These are phyloP conservation scores for Corvus hawaiiensis DNA, from an alignment of 2,113 vertebrate species.

Conservation along the genomic window DNA sequence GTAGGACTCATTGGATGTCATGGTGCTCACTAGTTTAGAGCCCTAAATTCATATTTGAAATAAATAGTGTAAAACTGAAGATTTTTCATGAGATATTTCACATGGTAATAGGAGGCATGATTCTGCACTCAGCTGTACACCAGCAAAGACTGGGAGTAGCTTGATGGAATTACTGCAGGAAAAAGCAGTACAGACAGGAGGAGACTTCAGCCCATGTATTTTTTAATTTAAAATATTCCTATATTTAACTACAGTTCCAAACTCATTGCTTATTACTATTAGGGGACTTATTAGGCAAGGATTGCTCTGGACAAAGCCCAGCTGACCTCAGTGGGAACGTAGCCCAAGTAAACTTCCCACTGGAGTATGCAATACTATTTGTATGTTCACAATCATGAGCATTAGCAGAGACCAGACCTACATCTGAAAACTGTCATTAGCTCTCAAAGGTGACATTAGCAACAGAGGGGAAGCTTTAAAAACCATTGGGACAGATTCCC, in stretches of 20 bases:
- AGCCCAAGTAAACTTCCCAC: constrained; percentile 16
- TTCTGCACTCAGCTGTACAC: neutral
- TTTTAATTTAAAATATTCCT: neutral
- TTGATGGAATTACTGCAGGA: neutral
- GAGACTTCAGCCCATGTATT: neutral
- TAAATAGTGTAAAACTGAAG: neutral
- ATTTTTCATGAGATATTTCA: neutral
- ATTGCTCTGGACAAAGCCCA: constrained; percentile 11
- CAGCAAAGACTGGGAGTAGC: neutral
- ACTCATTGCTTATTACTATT: neutral
- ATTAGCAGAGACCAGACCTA: neutral
- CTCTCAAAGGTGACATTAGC: neutral
- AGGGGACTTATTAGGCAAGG: constrained; percentile 19
- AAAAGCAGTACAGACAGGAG: neutral
- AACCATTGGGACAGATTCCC: neutral
- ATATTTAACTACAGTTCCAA: neutral
- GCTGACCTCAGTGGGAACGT: constrained; percentile 20
- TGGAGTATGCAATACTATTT: neutral
- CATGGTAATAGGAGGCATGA: neutral
- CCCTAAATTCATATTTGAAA: neutral
- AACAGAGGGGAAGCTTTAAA: neutral
- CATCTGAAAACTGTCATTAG: neutral
- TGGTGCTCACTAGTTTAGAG: neutral
- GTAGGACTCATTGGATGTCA: neutral
- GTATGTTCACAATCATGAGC: neutral